Evolutionary conservation across 2,797 vertebrate genomes (phyloP), one percentile per base, ranked within the genome.

Genomic region (Halcyon chelicuti): DNA sequence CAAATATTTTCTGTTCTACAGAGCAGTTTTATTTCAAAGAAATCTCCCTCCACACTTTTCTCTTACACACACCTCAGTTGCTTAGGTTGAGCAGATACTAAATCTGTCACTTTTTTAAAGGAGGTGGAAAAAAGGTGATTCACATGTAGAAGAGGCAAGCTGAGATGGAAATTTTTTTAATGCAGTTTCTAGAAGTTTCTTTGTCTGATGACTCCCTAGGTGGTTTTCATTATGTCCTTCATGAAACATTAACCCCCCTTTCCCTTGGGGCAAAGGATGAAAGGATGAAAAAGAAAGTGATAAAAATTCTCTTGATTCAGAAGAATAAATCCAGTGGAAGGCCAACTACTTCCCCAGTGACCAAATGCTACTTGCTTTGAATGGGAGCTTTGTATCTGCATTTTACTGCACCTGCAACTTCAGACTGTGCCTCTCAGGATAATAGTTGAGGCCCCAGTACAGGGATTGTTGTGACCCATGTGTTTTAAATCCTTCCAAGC

Each of bases 1-100:
- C 86, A 95, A 82, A 79, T 89, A 87, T 91, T 96, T 95, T 93
- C 76, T 61, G 11, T 93, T 93, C 84, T 78, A 85, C 67, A 25
- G 13, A 92, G 52, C 33, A 39, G 18, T 65, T 82, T 86, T 79
- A 85, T 89, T 96, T 85, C 49, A 79, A 73, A 93, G 47, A 79
- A 93, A 82, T 89, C 16, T 71, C 60, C 25, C 39, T 91, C 71
- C 60, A 79, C 44, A 17, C 35, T 42, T 58, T 55, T 81, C 54
- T 66, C 37, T 86, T 90, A 73, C 31, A 37, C 33, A 62, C 19
- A 44, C 23, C 47, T 79, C 16, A 7, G 52, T 46, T 86, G 35
- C 79, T 94, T 85, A 82, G 71, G 73, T 67, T 12, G 2, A 84
- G 28, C 47, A 42, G 70, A 21, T 74, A 92, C 85, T 88, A 91